Conservation (phyloP, 2,888 invertebrate genomes). For the Lepas anatifera region DNA sequence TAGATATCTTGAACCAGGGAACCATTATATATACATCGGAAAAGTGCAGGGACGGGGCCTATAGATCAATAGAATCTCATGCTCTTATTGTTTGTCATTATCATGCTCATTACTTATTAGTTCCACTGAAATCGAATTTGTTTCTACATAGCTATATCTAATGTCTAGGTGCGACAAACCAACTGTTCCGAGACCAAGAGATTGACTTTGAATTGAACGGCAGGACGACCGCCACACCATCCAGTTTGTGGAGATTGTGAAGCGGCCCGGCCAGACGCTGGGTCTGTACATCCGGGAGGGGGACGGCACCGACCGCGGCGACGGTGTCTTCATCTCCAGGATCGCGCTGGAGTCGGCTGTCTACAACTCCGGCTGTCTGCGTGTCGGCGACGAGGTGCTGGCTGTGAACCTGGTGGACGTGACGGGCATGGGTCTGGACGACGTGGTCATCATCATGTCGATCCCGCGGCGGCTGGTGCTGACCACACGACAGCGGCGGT, state of each 20-base stretch:
- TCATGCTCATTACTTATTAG: no score
- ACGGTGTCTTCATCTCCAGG: slow-evolving; percentile 95
- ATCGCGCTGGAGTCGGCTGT: slow-evolving; percentile 93
- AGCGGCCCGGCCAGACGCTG: slow-evolving; percentile 94
- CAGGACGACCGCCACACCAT: slow-evolving; percentile 24
- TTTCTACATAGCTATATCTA: no score
- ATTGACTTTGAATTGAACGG: no score
- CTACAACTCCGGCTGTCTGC: slow-evolving; percentile 87
- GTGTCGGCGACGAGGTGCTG: slow-evolving; percentile 95
- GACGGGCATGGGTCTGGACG: slow-evolving; percentile 93
- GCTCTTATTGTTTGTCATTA: no score
- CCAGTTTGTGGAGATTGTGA: slow-evolving; percentile 88
- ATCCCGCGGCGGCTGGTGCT: slow-evolving; percentile 91
- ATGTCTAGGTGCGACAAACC: not conserved
- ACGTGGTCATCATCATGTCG: slow-evolving; percentile 98
- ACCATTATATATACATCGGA: no score
- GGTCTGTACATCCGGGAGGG: slow-evolving; percentile 97
- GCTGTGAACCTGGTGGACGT: slow-evolving; percentile 97
- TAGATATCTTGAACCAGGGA: no score
- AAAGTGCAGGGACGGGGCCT: no score
- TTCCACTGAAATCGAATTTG: no score
- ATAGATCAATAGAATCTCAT: no score
- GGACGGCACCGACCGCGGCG: slow-evolving; percentile 88
- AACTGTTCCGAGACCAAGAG: no score
- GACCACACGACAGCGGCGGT: slow-evolving; percentile 61